Evolutionary conservation across 2,797 vertebrate genomes (phyloP).

Genomic region (Anguilla pacifica): DNA sequence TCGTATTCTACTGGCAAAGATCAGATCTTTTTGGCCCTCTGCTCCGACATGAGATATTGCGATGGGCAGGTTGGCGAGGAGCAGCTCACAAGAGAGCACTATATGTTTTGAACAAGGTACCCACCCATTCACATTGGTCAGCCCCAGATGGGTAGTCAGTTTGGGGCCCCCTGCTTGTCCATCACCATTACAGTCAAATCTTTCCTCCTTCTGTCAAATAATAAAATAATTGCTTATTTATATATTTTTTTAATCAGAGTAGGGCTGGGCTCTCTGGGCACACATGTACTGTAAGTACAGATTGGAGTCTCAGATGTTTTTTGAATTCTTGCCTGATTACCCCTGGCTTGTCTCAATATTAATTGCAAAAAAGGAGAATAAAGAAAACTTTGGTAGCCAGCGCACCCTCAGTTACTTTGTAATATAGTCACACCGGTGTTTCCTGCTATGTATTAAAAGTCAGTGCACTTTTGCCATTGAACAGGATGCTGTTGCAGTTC

Average conservation of each 20-base stretch:
- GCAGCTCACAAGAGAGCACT: neutral
- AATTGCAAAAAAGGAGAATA: neutral
- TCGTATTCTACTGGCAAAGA: neutral
- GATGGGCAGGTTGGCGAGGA: constrained; percentile 27
- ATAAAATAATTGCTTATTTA: no score
- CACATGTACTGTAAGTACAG: no score
- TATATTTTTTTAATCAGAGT: no score
- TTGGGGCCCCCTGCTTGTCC: no score
- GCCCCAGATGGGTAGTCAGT: no score
- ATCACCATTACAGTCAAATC: no score
- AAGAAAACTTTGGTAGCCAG: constrained; percentile 2
- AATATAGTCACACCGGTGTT: neutral
- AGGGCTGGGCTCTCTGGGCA: no score
- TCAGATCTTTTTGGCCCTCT: constrained; percentile 11
- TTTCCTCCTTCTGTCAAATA: no score
- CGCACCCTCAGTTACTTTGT: neutral
- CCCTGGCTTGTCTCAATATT: neutral
- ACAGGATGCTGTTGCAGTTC: neutral
- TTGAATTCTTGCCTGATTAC: neutral
- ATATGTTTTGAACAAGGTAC: no score
- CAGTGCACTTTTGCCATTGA: constrained; percentile 9
- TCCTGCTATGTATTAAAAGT: constrained; percentile 4
- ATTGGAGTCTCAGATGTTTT: neutral
- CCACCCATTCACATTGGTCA: no score
- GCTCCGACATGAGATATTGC: constrained; percentile 22